Base-by-base conservation (phyloP, 2,888 invertebrate genomes). In the Eudemis profundana region DNA sequence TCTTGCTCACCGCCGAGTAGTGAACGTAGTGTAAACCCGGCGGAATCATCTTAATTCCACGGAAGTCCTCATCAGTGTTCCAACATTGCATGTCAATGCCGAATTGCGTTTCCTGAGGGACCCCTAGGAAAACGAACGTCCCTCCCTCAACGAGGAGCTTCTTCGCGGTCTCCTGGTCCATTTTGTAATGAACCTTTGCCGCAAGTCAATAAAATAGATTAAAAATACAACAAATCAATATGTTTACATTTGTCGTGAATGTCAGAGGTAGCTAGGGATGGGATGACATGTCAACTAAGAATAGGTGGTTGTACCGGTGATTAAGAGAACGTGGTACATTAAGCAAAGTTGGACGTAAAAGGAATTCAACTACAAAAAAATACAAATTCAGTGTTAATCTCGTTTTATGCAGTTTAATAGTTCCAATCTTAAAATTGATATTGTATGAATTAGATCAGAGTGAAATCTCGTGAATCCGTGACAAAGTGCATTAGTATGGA, bases 31-130 rank as follows among this genome's bases (percentile, higher is more conserved):
- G 99, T 60, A 98, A 89, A 4, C 99, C 99, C 1, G 98, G 97
- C 0, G 99, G 99, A 75, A 99, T 99, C 98, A 99, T 98, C 93
- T 99, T 99, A 27, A 99, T 95, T 0, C 99, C 99, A 76, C 95
- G 94, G 85, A 99, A 99, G 81, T 96, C 96, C 64, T 97, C 96
- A 2, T 97, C 98, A 0, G 97, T 96, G 70, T 95, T 96, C 96
- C 98, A 99, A 75, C 91, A 90, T 75, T 90, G 84, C 90, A 92
- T 90, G 86, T 99, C 99, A 69, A 98, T 97, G n/a, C 99, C 99
- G 87, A 99, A 97, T 87, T 99, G 98, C 0, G 98, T 98, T 62
- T 97, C 97, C 70, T 93, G 90, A 0, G 99, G 99, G 38, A 98
- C 96, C 67, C 97, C 95, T 2, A 98, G 93, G 67, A 98, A 94